Base-by-base conservation (phyloP, 64 coral and sea anemone species). In the Pocillopora damicornis region DNA sequence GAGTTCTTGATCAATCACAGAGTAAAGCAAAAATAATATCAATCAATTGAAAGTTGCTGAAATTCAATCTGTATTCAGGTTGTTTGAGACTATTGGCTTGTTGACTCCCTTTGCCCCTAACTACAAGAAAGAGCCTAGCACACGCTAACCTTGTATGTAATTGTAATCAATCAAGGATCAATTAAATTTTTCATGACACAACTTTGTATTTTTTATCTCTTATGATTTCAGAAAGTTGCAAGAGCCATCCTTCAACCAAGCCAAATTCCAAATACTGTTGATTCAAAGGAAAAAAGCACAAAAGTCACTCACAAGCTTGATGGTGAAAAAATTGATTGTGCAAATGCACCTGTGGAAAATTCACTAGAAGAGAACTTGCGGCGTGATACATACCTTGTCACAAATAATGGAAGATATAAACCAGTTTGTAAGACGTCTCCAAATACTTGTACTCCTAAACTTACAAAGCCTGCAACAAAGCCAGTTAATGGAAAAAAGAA, bases 401-500 rank as follows among this genome's bases (percentile, higher is more conserved):
- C 42, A 72, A 71, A 58, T 8, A 22, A 22, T 83, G 81, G 38
- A 72, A 57, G 9, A 35, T 8, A 2, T 17, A 38, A 57, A 63
- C 18, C n/a, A 78, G 71, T 16, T 69, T n/a, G 10, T 15, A 60
- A 64, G 59, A 16, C 20, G 8, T 89, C 83, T 38, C 61, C 18
- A 71, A 63, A 45, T 12, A 26, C 35, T 13, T 81, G 42, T 66
- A 65, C 45, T 60, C 45, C 26, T 18, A 86, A 37, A 2, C 15
- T 37, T 82, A 26, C 78, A 85, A 85, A 71, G 10, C 65, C 37
- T 16, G 25, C 65, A 85, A 72, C 20, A 62, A 93, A 83, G 77
- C 23, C 22, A n/a, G 11, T 79, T 73, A 10, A 18, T 75, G 61
- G 63, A 23, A 89, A 89, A 85, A 85, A 37, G 25, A 85, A 85